Evolutionary conservation across 2,888 invertebrate species (phyloP), one percentile per base, ranked within the genome.

Genomic region (Caenorhabditis drosophilae): DNA sequence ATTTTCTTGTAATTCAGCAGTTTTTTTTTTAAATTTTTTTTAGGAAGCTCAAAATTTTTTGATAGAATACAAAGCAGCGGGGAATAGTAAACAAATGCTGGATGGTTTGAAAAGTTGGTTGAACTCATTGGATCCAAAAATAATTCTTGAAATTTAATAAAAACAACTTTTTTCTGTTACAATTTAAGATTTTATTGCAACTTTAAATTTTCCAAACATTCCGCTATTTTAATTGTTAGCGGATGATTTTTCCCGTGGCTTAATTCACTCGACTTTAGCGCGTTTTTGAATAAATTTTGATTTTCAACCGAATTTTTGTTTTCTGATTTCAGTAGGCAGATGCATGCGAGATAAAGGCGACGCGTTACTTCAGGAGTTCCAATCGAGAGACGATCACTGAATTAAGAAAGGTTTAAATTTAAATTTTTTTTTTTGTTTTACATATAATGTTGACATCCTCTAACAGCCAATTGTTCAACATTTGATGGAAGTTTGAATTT

Each of bases 331-430:
- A 2, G 2, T 2, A 35, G 18, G 2, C 50, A 50, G 31, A 48
- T 56, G 12, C 51, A 46, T 2, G 52, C 62, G n/a, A 62, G 48
- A 23, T 51, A 56, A 3, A 62, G 47, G 31, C 55, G 56, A 38
- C 62, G 62, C 4, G 62, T 56, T 6, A 56, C 56, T 56, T 62
- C 62, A 16, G 62, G 62, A 23, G 55, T 20, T 1, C 56, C 62
- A 16, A 62, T 45, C 12, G 38, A 35, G 6, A 62, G 52, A 4
- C 62, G 46, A 4, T 15, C 1, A 2, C 61, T 61, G 40, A 16
- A 56, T 47, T 23, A 15, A 18, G 18, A 4, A 22, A 36, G n/a
- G 2, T 26, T 23, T 12, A 15, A 6, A 16, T 16, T 6, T 6
- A 42, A 11, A 27, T 20, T 6, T 25, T 20, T 6, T n/a, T 2